Evolutionary conservation across 64 coral and sea anemone genomes (phyloP).

Genomic region (Montipora sp.): DNA sequence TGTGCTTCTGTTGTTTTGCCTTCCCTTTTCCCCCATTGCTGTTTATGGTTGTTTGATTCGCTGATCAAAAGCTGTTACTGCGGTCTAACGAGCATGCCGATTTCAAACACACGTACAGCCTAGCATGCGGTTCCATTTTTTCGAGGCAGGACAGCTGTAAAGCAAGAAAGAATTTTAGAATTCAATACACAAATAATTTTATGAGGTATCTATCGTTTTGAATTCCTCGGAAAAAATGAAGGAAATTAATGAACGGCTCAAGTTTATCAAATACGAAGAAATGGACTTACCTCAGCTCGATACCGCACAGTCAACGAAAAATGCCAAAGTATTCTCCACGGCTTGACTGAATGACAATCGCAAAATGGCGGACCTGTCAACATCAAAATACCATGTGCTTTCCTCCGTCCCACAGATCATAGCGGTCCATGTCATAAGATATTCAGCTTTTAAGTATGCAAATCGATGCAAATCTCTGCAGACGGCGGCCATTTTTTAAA

Average conservation of each 20-base stretch:
- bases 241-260: constrained; percentile 27
- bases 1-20: constrained; percentile 53
- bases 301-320: not conserved
- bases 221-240: constrained; percentile 38
- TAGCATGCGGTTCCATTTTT: not conserved
- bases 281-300: constrained; percentile 14
- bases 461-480: constrained; percentile 11
- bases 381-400: constrained; percentile 48
- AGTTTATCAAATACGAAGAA: constrained; percentile 29
- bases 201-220: constrained; percentile 58
- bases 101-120: too few species aligned
- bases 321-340: constrained; percentile 2
- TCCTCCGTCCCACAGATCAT: constrained; percentile 50
- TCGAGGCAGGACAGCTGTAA: constrained; percentile 2
- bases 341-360: not conserved
- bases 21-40: constrained; percentile 50
- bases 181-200: constrained; percentile 56
- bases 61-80: too few species aligned
- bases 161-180: constrained; percentile 42
- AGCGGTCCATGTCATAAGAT: constrained; percentile 30
- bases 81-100: too few species aligned
- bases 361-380: constrained; percentile 19
- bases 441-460: constrained; percentile 42
- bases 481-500: constrained; percentile 58
- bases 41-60: constrained; percentile 5